Evolutionary conservation across 2,888 invertebrate species (phyloP).

Genomic region (Lapara coniferarum): DNA sequence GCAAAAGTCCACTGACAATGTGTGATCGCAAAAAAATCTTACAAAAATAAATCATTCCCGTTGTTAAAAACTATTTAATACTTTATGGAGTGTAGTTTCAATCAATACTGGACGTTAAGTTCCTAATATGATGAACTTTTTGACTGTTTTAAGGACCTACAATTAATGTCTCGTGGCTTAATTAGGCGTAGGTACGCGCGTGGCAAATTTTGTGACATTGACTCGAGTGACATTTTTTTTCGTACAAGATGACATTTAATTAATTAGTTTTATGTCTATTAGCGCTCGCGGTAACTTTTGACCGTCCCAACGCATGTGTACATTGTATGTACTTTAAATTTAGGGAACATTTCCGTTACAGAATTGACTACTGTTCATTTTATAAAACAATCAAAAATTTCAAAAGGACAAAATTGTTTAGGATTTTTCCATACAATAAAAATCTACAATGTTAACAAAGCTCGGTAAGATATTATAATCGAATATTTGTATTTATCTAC

Average conservation of each 20-base stretch:
- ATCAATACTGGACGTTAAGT: slow-evolving; percentile 36
- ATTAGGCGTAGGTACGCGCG: neutral
- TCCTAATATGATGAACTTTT: slow-evolving; percentile 14
- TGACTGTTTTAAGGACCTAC: slow-evolving; percentile 12
- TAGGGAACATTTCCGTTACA: neutral
- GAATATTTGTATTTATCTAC: slow-evolving; percentile 21
- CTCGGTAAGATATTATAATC: slow-evolving; percentile 9
- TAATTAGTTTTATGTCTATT: too few species aligned
- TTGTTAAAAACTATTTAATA: slow-evolving; percentile 59
- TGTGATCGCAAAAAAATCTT: slow-evolving; percentile 59
- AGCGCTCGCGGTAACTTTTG: too few species aligned
- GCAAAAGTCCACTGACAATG: slow-evolving; percentile 51
- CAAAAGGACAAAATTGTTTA: slow-evolving; percentile 1
- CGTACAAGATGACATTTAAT: too few species aligned
- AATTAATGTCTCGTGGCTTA: neutral
- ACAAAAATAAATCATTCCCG: slow-evolving; percentile 72
- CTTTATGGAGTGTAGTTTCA: slow-evolving; percentile 59
- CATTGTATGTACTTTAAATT: slow-evolving; percentile 1
- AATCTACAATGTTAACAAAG: slow-evolving; percentile 17
- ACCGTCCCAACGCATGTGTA: neutral
- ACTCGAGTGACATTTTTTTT: too few species aligned
- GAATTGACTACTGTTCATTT: slow-evolving; percentile 3
- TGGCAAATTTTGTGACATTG: too few species aligned
- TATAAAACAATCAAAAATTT: slow-evolving; percentile 24
- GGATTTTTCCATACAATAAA: neutral